These are phyloP conservation scores for Papilio polyxenes DNA, from an alignment of 1,140 invertebrate species.

Conservation along the genomic window DNA sequence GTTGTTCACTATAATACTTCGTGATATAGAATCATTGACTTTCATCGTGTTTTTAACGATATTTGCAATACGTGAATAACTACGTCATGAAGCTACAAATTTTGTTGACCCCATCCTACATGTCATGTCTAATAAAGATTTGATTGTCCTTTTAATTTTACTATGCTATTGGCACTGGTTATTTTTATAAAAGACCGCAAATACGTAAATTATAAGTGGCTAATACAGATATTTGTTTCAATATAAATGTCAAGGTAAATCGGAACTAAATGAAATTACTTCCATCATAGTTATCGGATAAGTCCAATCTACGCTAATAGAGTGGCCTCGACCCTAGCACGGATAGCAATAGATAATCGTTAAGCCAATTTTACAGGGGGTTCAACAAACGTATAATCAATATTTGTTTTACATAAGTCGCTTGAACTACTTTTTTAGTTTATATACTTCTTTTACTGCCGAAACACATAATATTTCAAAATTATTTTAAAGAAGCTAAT, in stretches of 20 bases:
- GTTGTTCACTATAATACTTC: not conserved
- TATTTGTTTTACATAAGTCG: not conserved
- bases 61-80: too few species aligned
- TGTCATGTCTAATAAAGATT: too few species aligned
- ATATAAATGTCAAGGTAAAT: not conserved
- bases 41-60: not conserved
- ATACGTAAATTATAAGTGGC: too few species aligned
- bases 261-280: constrained; percentile 5
- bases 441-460: not conserved
- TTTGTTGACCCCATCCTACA: too few species aligned
- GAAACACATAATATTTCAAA: too few species aligned
- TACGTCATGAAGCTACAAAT: too few species aligned
- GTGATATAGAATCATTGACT: not conserved
- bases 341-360: not conserved
- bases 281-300: not conserved
- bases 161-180: too few species aligned
- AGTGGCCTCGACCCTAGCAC: not conserved
- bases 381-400: constrained; percentile 16
- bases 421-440: not conserved
- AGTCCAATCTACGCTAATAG: constrained; percentile 3
- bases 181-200: too few species aligned
- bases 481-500: too few species aligned
- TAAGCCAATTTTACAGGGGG: not conserved
- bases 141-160: too few species aligned
- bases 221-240: not conserved